Evolutionary conservation across 2,113 vertebrate genomes (phyloP).

Genomic region (Serinus canaria): DNA sequence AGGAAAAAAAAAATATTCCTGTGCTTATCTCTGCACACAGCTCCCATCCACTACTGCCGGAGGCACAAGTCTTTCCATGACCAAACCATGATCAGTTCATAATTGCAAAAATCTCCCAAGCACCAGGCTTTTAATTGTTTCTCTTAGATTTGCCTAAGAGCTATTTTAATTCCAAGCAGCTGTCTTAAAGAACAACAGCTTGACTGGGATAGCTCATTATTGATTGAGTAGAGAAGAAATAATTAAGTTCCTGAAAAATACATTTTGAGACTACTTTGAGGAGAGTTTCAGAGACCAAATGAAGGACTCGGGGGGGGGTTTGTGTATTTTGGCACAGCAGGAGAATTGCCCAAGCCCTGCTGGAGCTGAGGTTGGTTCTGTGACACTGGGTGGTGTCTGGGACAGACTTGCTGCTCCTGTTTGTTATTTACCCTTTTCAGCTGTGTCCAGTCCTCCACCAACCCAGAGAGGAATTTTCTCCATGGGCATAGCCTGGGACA

Average conservation of each 20-base stretch:
- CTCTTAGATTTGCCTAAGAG: slow-evolving; percentile 26
- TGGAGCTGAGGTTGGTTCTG: neutral
- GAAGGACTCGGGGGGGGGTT: neutral
- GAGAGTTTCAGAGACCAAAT: neutral
- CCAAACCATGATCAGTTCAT: neutral
- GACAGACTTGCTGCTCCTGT: neutral
- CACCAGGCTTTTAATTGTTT: slow-evolving; percentile 50
- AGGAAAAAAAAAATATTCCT: neutral
- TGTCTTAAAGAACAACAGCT: slow-evolving; percentile 18
- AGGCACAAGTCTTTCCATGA: slow-evolving; percentile 5
- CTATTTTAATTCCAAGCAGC: slow-evolving; percentile 48
- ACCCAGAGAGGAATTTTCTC: neutral
- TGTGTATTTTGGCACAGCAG: neutral
- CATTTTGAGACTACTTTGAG: neutral
- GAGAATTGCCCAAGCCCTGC: neutral
- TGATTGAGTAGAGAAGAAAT: slow-evolving; percentile 17
- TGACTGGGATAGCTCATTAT: slow-evolving; percentile 11
- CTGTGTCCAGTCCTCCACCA: neutral
- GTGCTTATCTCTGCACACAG: slow-evolving; percentile 17
- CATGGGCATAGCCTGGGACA: neutral
- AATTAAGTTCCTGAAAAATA: neutral
- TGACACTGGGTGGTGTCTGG: neutral
- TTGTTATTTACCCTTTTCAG: neutral
- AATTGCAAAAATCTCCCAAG: slow-evolving; percentile 30
- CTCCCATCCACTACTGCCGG: neutral